Base-by-base conservation (phyloP, 2,113 vertebrate species). In the Struthidea cinerea region DNA sequence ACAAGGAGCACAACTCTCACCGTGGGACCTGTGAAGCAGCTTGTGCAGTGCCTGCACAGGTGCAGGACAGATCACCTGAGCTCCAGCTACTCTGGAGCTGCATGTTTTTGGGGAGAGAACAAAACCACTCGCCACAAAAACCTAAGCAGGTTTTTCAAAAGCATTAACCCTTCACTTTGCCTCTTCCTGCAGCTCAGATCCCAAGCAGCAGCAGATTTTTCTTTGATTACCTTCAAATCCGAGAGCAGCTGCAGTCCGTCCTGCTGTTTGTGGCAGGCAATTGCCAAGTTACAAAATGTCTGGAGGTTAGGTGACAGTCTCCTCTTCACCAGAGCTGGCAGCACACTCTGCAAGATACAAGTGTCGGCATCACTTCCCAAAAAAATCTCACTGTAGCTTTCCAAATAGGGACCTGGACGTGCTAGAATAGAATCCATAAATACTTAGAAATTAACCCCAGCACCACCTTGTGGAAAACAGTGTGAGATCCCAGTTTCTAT, bases 241-340 rank as follows among this genome's bases (percentile, higher is more conserved):
- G 96, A 88, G 15, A 99, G 98, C 35, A 99, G 97, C 96, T 99
- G 98, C 63, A 99, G 95, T 12, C 98, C 99, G 0, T 99, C 98
- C 23, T 89, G 76, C 81, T 97, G 78, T 7, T 3, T 97, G 41
- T 32, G 91, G 91, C 99, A 99, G 74, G 98, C 99, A 4, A 99
- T 97, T 6, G 99, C 99, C 35, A 99, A 96, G 92, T 96, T 97
- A 41, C 98, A 99, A 76, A 99, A 99, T 0, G 99, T 99, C 70
- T 98, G 98, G 13, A 98, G 78, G 59, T 99, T 97, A 10, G 98
- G 97, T 0, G 89, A 90, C 3, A 99, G 70, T 26, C 98, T 96
- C 37, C 96, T 98, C 81, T 98, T 97, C 69, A 94, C 97, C 93
- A 99, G 98, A 73, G 98, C 87, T 44, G 97, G 96, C 93, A 99